Evolutionary conservation across 2,888 invertebrate genomes (phyloP).

Genomic region (Morpho deidamia): DNA sequence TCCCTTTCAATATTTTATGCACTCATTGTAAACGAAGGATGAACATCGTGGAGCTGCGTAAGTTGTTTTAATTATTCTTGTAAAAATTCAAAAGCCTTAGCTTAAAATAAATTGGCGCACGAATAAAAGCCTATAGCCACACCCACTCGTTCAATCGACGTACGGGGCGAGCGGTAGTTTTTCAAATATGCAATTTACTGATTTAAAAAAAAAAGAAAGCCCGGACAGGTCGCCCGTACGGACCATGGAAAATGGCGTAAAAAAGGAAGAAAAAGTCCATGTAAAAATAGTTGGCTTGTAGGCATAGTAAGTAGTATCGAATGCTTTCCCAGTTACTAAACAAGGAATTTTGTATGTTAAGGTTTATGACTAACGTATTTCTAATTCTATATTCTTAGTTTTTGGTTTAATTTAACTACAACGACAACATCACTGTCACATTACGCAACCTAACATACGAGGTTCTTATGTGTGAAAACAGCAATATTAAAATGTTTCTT

Average conservation of each 20-base stretch:
- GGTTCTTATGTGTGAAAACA: too few relatives aligned
- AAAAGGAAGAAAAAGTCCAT: conserved; percentile 52
- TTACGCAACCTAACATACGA: too few relatives aligned
- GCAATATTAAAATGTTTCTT: too few relatives aligned
- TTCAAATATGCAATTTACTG: conserved; percentile 77
- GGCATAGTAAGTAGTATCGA: conserved; percentile 62
- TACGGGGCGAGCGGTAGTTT: conserved; percentile 54
- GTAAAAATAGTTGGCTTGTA: conserved; percentile 58
- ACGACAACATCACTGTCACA: too few relatives aligned
- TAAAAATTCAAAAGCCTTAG: conserved; percentile 17
- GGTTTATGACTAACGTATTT: too few relatives aligned
- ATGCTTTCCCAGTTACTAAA: too few relatives aligned
- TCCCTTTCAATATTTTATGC: too few relatives aligned
- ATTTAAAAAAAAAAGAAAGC: conserved; percentile 61
- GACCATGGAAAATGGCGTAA: conserved; percentile 63
- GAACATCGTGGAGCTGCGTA: too few relatives aligned
- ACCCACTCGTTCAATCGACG: conserved; percentile 38
- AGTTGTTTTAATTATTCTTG: not conserved
- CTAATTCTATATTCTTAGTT: too few relatives aligned
- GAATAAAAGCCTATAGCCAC: conserved; percentile 25
- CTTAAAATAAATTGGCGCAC: conserved; percentile 28
- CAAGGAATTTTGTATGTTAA: too few relatives aligned
- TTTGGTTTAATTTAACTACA: too few relatives aligned
- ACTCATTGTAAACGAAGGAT: too few relatives aligned
- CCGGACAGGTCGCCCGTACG: conserved; percentile 50